Evolutionary conservation across 1,140 invertebrate species (phyloP).

Genomic region (Drosophila gunungcola): DNA sequence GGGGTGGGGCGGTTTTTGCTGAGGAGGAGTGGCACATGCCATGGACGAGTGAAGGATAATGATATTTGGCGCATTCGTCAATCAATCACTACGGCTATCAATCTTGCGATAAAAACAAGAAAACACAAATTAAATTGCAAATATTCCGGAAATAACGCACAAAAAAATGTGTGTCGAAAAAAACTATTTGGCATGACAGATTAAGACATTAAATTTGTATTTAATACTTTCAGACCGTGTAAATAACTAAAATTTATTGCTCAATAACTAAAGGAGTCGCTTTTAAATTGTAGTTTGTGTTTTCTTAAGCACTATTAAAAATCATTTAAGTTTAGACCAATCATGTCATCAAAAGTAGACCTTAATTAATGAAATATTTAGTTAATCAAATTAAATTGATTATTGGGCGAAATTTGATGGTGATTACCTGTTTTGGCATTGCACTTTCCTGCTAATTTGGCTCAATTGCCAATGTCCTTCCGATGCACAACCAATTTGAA

Average conservation of each 20-base stretch:
- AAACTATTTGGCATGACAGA: background rate
- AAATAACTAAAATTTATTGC: background rate
- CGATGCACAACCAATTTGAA: conserved; percentile 42
- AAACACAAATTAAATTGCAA: conserved; percentile 16
- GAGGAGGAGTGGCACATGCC: conserved; percentile 23
- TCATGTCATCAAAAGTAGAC: conserved; percentile 19
- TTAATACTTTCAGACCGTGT: background rate
- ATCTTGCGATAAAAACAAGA: conserved; percentile 35
- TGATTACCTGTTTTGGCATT: conserved; percentile 34
- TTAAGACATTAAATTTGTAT: background rate
- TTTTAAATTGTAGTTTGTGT: no score
- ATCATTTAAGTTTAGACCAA: conserved; percentile 1
- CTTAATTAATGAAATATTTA: conserved; percentile 18
- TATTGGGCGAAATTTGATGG: conserved; percentile 22
- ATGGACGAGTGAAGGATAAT: conserved; percentile 40
- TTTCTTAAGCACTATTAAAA: background rate
- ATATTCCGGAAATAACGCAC: background rate
- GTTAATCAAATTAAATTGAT: conserved; percentile 49
- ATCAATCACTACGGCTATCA: conserved; percentile 70
- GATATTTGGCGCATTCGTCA: conserved; percentile 56
- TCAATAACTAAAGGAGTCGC: no score
- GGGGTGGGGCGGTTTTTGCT: background rate
- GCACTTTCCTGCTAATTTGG: conserved; percentile 50
- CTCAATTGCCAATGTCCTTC: conserved; percentile 52
- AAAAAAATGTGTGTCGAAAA: background rate